Base-by-base conservation (phyloP, 64 coral and sea anemone species). In the Acropora yongei region DNA sequence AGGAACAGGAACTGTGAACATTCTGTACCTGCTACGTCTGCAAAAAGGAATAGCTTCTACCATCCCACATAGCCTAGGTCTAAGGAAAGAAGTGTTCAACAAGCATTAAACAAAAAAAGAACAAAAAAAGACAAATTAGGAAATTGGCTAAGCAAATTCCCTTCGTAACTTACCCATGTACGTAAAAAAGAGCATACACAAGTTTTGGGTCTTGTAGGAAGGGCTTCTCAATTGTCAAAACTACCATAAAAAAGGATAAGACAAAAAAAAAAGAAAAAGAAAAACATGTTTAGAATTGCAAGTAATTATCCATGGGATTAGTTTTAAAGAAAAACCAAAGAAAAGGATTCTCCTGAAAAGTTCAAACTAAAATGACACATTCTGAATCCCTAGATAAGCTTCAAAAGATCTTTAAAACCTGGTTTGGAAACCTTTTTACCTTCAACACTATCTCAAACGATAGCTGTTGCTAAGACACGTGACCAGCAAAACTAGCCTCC, bases 161-260 rank as follows among this genome's bases (percentile, higher is more conserved):
- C 69, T 0, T 20, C 17, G 72, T 8, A 10, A 91, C 95, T 80
- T 91, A 97, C 95, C 95, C 95, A 89, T 97, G 95, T 19, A 83
- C 61, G 41, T 97, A 97, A 63, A 97, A 97, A n/a, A 97, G 84
- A 1, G 95, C 83, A 86, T 97, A 97, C 19, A 97, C 90, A 73
- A 94, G 90, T 89, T 97, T 97, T 30, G 95, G 95, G 13, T 97
- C 95, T 71, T 91, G 88, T 43, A 97, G 72, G 49, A 94, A 94
- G 18, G 78, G 75, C 39, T 83, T 67, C 16, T 93, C 86, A 1
- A 97, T 89, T 3, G 92, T 94, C 77, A 97, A 57, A 83, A 97
- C 95, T 97, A 68, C 40, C 30, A 30, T 30, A 30, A 30, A 93
- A 65, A 76, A 92, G 81, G 78, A 6, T 42, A 76, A 76, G 7